phyloP scores from a whole-genome alignment of 2,113 vertebrate genomes.

The Solea solea region DNA sequence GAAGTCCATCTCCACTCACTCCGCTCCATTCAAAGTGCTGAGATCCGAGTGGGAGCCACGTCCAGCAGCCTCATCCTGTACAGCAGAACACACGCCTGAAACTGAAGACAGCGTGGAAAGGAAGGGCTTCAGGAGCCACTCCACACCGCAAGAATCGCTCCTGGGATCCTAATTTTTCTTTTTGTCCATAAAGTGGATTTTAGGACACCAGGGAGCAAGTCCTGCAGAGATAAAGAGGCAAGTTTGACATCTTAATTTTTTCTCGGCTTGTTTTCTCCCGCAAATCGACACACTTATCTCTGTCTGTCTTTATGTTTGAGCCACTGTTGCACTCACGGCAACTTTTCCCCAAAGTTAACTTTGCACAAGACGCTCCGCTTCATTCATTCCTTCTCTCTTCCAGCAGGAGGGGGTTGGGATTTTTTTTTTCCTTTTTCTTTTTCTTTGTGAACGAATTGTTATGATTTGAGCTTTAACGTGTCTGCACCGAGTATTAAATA shows the following conservation, averaged over 20 bases:
- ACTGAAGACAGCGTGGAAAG: conserved; percentile 37
- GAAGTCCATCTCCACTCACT: conserved; percentile 42
- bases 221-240: conserved; percentile 52
- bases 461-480: not conserved
- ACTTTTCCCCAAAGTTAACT: conserved; percentile 50
- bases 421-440: conserved; percentile 20
- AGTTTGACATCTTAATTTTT: conserved; percentile 22
- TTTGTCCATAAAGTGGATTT: conserved; percentile 62
- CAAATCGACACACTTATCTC: not conserved
- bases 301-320: not conserved
- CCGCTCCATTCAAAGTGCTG: conserved; percentile 60
- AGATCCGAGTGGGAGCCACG: conserved; percentile 59
- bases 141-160: conserved; percentile 42
- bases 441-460: conserved; percentile 4
- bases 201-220: conserved; percentile 50
- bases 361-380: conserved; percentile 17
- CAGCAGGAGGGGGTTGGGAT: conserved; percentile 22
- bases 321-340: conserved; percentile 12
- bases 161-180: conserved; percentile 43
- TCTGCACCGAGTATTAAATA: not conserved
- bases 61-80: conserved; percentile 44
- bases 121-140: conserved; percentile 54
- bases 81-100: conserved; percentile 28
- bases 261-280: too few relatives aligned
- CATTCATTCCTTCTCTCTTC: conserved; percentile 65